phyloP scores from a whole-genome alignment of 2,113 vertebrate species.

The Tretioscincus oriximinensis region DNA sequence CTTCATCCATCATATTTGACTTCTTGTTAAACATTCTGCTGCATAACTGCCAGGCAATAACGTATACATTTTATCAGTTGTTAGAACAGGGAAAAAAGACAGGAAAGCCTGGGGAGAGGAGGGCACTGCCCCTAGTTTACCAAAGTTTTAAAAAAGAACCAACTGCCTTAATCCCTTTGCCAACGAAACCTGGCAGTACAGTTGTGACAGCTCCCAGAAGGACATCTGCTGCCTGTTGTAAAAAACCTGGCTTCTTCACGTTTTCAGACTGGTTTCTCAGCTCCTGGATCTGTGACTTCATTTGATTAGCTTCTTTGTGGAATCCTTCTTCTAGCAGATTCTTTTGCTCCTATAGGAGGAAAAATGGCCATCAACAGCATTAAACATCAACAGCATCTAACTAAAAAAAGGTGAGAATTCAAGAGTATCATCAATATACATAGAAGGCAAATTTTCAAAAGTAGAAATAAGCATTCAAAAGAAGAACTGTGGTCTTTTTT shows the following conservation, averaged over 20 bases:
- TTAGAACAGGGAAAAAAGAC: no score
- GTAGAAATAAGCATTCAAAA: no score
- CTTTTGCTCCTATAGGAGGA: background rate
- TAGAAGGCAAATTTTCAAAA: no score
- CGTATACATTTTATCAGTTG: no score
- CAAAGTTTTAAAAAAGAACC: background rate
- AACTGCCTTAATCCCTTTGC: background rate
- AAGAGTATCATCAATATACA: no score
- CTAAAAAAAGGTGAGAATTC: no score
- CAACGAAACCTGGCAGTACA: background rate
- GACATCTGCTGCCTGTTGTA: accelerated
- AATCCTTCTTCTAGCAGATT: background rate
- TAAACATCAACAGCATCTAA: no score
- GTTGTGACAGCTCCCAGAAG: accelerated
- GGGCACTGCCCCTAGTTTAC: background rate
- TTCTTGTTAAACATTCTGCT: no score
- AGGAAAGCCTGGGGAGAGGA: no score
- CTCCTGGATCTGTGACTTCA: background rate
- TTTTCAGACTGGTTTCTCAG: background rate
- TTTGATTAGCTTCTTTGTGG: background rate
- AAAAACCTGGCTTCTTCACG: background rate
- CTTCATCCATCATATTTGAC: no score
- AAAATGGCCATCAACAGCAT: background rate
- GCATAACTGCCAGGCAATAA: no score
- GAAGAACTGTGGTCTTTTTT: no score